Evolutionary conservation across 2,888 invertebrate species (phyloP).

Genomic region (Nomada hirtipes): DNA sequence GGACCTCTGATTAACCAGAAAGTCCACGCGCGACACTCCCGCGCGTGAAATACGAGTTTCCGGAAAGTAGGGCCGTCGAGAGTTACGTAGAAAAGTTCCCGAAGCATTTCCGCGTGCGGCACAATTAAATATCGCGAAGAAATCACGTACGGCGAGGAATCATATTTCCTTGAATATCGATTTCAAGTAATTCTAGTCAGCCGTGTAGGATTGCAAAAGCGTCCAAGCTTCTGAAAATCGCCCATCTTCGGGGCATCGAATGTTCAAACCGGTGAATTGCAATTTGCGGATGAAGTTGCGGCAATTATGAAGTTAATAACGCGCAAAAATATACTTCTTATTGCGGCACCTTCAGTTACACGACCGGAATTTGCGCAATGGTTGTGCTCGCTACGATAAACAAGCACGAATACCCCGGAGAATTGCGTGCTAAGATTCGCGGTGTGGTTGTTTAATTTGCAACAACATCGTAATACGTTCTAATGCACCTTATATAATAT

Average conservation of each 20-base stretch:
- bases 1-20: background rate
- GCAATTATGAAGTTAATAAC: background rate
- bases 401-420: slow-evolving; percentile 6
- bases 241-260: background rate
- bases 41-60: background rate
- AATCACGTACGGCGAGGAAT: too few relatives aligned
- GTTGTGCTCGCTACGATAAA: slow-evolving; percentile 50
- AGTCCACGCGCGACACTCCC: background rate
- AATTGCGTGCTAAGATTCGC: slow-evolving; percentile 40
- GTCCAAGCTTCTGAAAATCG: too few relatives aligned
- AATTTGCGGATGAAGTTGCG: background rate
- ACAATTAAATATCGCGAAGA: background rate
- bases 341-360: background rate
- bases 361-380: slow-evolving; percentile 55
- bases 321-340: background rate
- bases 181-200: too few relatives aligned
- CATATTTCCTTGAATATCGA: too few relatives aligned
- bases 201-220: too few relatives aligned
- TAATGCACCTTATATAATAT: background rate
- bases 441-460: background rate
- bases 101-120: slow-evolving; percentile 4
- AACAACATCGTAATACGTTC: slow-evolving; percentile 20
- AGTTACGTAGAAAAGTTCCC: background rate
- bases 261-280: background rate
- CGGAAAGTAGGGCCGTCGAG: background rate